Evolutionary conservation across 2,113 vertebrate species (phyloP).

Genomic region (Tychaedon coryphoeus): DNA sequence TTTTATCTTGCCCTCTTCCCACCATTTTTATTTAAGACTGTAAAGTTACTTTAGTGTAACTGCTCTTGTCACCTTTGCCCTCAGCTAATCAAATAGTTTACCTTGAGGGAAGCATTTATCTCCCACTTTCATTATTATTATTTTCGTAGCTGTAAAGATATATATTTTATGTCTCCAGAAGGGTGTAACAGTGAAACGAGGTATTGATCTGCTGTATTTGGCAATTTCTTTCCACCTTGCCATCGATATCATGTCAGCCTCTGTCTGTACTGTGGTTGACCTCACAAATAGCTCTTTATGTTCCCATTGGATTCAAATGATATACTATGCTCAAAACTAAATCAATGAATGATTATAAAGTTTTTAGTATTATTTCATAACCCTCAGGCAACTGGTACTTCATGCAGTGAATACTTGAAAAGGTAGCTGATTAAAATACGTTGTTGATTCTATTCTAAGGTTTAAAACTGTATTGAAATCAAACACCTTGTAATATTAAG

Average conservation of each 20-base stretch:
- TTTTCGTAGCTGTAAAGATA: conserved; percentile 91
- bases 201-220: conserved; percentile 98
- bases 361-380: conserved; percentile 92
- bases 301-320: conserved; percentile 97
- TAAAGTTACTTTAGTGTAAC: conserved; percentile 81
- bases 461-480: not conserved
- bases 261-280: conserved; percentile 91
- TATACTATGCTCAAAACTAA: conserved; percentile 96
- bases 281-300: conserved; percentile 90
- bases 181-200: conserved; percentile 94
- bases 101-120: conserved; percentile 96
- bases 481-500: not conserved
- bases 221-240: conserved; percentile 94
- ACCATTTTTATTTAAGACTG: conserved; percentile 81
- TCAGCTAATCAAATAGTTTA: conserved; percentile 97
- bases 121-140: conserved; percentile 88
- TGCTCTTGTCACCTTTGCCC: conserved; percentile 90
- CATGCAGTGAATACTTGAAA: conserved; percentile 76
- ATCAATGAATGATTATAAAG: conserved; percentile 99
- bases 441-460: conserved; percentile 30
- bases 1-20: conserved; percentile 68
- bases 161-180: conserved; percentile 91
- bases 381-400: conserved; percentile 77
- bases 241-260: conserved; percentile 95
- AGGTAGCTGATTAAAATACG: conserved; percentile 70